Conservation (phyloP, 1,140 invertebrate genomes). For the Psix sp. region DNA sequence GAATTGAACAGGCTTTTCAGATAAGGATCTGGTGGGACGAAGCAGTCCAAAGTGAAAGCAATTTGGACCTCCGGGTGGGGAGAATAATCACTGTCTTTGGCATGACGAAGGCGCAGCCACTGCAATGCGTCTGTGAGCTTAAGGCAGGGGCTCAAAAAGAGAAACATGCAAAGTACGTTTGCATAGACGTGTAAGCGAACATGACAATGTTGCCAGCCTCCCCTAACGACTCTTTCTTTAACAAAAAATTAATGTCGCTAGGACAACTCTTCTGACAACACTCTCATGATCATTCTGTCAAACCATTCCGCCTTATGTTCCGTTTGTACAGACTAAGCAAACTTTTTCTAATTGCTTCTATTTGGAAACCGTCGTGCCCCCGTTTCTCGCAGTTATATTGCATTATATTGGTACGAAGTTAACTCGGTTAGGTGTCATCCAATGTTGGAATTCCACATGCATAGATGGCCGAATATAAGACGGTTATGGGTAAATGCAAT, state of each 20-base stretch:
- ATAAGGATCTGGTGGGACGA: no score
- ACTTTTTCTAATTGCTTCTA: neutral
- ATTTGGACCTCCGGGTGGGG: no score
- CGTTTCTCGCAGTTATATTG: neutral
- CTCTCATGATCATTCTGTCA: constrained; percentile 4
- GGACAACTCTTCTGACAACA: constrained; percentile 5
- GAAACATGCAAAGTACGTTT: constrained; percentile 54
- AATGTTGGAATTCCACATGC: neutral
- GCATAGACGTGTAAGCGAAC: constrained; percentile 20
- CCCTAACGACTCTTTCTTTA: neutral
- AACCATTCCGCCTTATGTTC: constrained; percentile 9
- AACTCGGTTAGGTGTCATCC: neutral
- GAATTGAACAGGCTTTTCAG: no score
- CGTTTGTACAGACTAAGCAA: neutral
- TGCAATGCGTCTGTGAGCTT: constrained; percentile 56
- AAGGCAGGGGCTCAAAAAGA: constrained; percentile 28
- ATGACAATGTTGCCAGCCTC: constrained; percentile 26
- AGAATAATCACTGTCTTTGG: constrained; percentile 36
- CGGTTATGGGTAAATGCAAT: constrained; percentile 7
- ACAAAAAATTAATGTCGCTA: constrained; percentile 6
- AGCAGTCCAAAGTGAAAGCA: neutral
- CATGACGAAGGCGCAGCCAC: constrained; percentile 24
- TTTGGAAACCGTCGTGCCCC: neutral
- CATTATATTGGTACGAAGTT: neutral
- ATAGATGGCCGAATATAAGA: constrained; percentile 15